Percentiles rank a stretch among this genome's conserved stretches.
Conservation (phyloP, 2,888 invertebrate species). For the Philhelius pedissequus region DNA sequence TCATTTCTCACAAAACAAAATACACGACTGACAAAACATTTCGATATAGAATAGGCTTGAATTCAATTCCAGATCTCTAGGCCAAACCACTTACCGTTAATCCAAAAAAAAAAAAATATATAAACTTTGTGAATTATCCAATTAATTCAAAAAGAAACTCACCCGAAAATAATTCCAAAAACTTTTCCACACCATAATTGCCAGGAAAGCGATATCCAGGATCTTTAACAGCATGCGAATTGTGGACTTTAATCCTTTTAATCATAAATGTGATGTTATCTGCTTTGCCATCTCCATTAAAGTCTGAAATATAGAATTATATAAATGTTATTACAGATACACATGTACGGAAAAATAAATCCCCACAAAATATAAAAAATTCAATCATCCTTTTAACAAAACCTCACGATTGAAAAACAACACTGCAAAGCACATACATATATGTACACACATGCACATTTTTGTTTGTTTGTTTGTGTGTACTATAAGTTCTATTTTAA, state of each 20-base stretch:
- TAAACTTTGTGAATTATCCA: no score
- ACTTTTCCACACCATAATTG: conserved; percentile 99
- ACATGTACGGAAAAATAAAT: no score
- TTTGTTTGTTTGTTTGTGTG: not conserved
- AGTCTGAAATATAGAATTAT: conserved; percentile 84
- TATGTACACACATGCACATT: not conserved
- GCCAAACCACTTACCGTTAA: no score
- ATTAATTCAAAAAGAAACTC: conserved; percentile 73
- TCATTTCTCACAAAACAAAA: no score
- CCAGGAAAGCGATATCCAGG: conserved; percentile 93
- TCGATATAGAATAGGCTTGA: no score
- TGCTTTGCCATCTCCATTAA: conserved; percentile 93
- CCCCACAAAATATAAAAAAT: not conserved
- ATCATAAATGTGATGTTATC: conserved; percentile 98
- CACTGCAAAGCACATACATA: not conserved
- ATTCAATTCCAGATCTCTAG: no score
- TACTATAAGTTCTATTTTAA: not conserved
- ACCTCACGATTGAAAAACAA: not conserved
- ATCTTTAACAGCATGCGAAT: conserved; percentile 90
- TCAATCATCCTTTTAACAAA: not conserved
- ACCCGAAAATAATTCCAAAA: conserved; percentile 98
- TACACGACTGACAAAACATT: no score
- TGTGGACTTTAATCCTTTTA: conserved; percentile 96
- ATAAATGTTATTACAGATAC: no score
- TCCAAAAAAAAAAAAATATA: no score